These are phyloP conservation scores for Paradisaea rubra DNA, from an alignment of 2,113 vertebrate genomes.

Conservation along the genomic window DNA sequence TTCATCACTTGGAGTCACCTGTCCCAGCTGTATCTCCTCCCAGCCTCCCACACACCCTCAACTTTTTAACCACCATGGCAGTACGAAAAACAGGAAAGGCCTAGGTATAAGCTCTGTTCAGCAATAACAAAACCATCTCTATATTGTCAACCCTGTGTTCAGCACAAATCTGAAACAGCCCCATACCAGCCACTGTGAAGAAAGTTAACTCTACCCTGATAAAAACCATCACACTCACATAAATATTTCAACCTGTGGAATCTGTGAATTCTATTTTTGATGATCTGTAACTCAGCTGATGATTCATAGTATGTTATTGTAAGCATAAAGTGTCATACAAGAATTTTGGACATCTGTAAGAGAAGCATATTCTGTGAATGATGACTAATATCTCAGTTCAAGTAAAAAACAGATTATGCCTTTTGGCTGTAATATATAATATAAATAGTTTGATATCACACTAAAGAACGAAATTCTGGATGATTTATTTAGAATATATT, in stretches of 20 bases:
- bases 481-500: conserved; percentile 31
- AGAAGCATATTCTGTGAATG: not conserved
- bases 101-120: not conserved
- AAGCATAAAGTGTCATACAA: not conserved
- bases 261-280: not conserved
- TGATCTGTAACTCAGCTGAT: not conserved
- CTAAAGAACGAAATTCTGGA: conserved; percentile 27
- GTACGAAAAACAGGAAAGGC: fast-evolving
- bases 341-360: not conserved
- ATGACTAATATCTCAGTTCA: conserved; percentile 24
- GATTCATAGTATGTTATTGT: not conserved
- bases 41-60: too few species aligned
- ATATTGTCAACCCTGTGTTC: not conserved
- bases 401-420: conserved; percentile 14
- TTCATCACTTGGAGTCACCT: not conserved
- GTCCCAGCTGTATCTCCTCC: not conserved
- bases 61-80: not conserved
- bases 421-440: conserved; percentile 27
- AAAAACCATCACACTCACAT: not conserved
- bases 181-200: not conserved
- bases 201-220: not conserved
- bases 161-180: not conserved
- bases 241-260: not conserved
- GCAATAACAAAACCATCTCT: not conserved
- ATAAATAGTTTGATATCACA: conserved; percentile 30